Conservation (phyloP, 1,140 invertebrate species). For the Teleopsis dalmanni region DNA sequence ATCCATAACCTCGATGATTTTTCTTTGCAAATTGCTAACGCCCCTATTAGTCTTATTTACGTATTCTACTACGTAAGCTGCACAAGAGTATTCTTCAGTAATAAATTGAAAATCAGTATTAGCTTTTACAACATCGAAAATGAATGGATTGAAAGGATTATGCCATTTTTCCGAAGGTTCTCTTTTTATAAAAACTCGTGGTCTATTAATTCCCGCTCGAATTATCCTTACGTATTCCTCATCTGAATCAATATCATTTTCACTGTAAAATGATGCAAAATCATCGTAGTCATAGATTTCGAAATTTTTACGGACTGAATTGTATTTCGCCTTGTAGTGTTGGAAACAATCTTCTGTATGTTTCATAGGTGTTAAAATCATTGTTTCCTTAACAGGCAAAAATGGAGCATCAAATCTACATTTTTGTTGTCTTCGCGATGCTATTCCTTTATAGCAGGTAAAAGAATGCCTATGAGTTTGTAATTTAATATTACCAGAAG, state of each 20-base stretch:
- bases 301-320: no score
- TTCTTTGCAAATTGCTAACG: no score
- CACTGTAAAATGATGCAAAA: no score
- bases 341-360: conserved; percentile 7
- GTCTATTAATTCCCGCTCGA: no score
- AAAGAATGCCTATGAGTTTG: no score
- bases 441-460: conserved; percentile 26
- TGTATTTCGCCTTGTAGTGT: no score
- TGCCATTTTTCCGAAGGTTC: conserved; percentile 25
- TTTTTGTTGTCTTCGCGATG: conserved; percentile 12
- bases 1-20: no score
- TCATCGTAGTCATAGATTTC: no score
- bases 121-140: conserved; percentile 25
- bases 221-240: no score
- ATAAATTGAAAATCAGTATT: conserved; percentile 44
- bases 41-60: conserved; percentile 41
- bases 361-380: conserved; percentile 22
- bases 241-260: no score
- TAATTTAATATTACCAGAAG: no score
- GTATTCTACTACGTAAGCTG: conserved; percentile 12
- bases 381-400: conserved; percentile 21
- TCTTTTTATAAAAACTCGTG: no score
- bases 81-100: conserved; percentile 41
- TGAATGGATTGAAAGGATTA: conserved; percentile 34
- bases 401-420: conserved; percentile 34